These are phyloP conservation scores for Corythoichthys intestinalis DNA, from an alignment of 2,113 vertebrate species.

Conservation along the genomic window DNA sequence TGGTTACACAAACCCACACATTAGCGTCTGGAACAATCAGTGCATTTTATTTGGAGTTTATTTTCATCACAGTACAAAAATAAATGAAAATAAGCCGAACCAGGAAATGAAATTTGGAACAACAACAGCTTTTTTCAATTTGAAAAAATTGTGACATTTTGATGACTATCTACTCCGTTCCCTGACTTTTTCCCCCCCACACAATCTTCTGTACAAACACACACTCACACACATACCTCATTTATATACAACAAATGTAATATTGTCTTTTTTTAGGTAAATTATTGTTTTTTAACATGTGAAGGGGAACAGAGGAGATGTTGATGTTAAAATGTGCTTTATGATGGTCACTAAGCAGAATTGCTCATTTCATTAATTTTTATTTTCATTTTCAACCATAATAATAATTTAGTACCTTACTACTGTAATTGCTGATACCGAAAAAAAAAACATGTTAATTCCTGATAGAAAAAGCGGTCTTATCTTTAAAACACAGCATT, in stretches of 20 bases:
- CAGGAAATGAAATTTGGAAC: slow-evolving; percentile 55
- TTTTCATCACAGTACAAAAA: slow-evolving; percentile 99
- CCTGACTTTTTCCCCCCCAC: not conserved
- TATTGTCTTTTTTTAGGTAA: not conserved
- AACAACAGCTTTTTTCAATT: slow-evolving; percentile 46
- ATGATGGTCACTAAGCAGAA: not conserved
- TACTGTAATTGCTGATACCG: no score
- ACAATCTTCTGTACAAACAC: slow-evolving; percentile 9
- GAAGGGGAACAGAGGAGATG: not conserved
- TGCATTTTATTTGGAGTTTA: slow-evolving; percentile 84
- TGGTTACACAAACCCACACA: not conserved
- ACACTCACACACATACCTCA: not conserved
- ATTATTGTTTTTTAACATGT: not conserved
- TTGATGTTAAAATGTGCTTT: not conserved
- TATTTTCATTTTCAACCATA: not conserved
- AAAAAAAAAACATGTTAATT: not conserved
- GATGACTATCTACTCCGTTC: slow-evolving; percentile 32
- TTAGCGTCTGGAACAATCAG: slow-evolving; percentile 79
- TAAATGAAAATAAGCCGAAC: slow-evolving; percentile 94
- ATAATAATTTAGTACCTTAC: no score
- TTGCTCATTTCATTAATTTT: not conserved
- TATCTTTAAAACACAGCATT: not conserved
- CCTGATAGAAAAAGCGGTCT: not conserved
- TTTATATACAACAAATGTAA: not conserved
- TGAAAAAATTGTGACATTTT: slow-evolving; percentile 32